Conservation (phyloP, 2,888 invertebrate species). For the Sceliomorpha sp. region DNA sequence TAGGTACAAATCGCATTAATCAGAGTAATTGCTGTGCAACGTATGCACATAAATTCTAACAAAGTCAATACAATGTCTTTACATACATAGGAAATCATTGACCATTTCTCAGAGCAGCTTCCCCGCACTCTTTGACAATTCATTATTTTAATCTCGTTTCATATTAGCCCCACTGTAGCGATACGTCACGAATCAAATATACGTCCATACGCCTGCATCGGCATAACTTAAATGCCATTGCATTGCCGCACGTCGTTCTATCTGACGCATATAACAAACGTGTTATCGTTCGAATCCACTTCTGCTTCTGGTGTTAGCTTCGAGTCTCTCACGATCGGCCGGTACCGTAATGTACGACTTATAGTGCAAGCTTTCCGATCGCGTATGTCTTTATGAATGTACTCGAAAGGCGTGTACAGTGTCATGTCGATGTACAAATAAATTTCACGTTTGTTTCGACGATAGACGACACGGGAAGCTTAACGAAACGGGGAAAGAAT, state of each 20-base stretch:
- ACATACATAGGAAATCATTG: conserved; percentile 1
- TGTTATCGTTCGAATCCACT: conserved; percentile 71
- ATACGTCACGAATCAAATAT: conserved; percentile 76
- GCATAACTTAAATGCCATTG: conserved; percentile 74
- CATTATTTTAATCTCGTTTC: conserved; percentile 72
- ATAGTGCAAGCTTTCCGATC: conserved; percentile 49
- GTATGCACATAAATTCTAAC: too few relatives aligned
- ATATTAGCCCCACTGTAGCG: conserved; percentile 73
- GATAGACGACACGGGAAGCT: conserved; percentile 22
- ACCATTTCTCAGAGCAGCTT: conserved; percentile 31
- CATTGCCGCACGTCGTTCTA: conserved; percentile 65
- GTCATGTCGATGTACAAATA: conserved; percentile 48
- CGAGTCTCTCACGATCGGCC: conserved; percentile 53
- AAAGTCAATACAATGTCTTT: too few relatives aligned
- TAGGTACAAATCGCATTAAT: too few relatives aligned
- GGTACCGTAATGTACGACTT: conserved; percentile 41
- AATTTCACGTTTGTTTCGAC: conserved; percentile 34
- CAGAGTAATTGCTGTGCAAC: too few relatives aligned
- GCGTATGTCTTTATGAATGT: conserved; percentile 54
- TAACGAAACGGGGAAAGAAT: conserved; percentile 34
- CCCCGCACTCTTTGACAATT: conserved; percentile 67
- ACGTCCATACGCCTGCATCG: conserved; percentile 66
- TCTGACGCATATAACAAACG: conserved; percentile 74
- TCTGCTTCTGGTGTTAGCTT: conserved; percentile 63
- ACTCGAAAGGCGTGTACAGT: conserved; percentile 41